Evolutionary conservation across 2,888 invertebrate species (phyloP).

Genomic region (Mythimna lalbum): DNA sequence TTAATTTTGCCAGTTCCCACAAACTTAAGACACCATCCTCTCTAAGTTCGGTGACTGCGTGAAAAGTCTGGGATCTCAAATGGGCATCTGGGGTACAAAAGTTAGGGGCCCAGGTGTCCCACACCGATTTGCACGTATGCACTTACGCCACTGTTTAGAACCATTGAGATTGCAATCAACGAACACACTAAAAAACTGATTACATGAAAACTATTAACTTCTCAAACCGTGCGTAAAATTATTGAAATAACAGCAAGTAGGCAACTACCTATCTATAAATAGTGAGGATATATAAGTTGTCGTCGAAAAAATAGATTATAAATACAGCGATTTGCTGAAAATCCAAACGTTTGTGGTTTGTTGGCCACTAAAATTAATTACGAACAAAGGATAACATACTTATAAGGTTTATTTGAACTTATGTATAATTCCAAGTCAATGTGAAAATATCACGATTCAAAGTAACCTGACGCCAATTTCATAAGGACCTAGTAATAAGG

Average conservation of each 20-base stretch:
- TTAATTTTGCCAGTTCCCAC: not conserved
- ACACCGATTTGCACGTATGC: not conserved
- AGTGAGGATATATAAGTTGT: not conserved
- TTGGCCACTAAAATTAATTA: too few species aligned
- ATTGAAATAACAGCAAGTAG: not conserved
- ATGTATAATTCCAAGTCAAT: too few species aligned
- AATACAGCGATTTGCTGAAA: too few species aligned
- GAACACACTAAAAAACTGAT: not conserved
- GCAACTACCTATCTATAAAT: not conserved
- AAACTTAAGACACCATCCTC: not conserved
- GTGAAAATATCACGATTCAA: too few species aligned
- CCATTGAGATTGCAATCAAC: not conserved
- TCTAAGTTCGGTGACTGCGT: not conserved
- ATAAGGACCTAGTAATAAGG: not conserved
- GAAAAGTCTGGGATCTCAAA: not conserved
- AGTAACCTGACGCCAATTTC: too few species aligned
- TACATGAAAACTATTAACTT: not conserved
- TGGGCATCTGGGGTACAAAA: not conserved
- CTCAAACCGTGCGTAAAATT: not conserved
- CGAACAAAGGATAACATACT: too few species aligned
- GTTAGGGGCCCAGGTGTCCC: not conserved
- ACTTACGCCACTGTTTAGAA: not conserved
- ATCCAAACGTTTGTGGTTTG: too few species aligned
- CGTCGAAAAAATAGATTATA: not conserved
- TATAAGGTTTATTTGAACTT: too few species aligned